Evolutionary conservation across 2,113 vertebrate genomes (phyloP), one percentile per base, ranked within the genome.

Genomic region (Rattus rattus): DNA sequence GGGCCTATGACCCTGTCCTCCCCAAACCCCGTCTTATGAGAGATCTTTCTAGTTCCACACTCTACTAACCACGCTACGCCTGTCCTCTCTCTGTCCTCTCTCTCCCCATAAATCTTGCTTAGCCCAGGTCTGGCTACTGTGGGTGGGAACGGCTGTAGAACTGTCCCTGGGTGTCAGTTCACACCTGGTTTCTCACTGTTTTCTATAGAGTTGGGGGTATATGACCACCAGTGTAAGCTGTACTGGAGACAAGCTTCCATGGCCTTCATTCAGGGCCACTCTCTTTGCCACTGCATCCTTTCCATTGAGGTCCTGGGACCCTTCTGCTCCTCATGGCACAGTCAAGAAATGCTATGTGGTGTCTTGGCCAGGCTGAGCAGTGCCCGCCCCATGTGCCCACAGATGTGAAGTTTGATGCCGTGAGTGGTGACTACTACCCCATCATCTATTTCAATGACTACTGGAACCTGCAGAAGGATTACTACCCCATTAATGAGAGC

Each of bases 381-480:
- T 14, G 24, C 7, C 87, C 5, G 0, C 14, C 30, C 69, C 4
- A 0, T 26, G 1, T 5, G 4, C 47, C 77, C 24, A 9, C 97
- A 99, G 99, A 99, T 59, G 99, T 99, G 79, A 99, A 99, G 97
- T 99, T 99, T 2, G 99, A 99, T 0, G 99, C 99, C 0, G 99
- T 99, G 84, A 99, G 99, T 0, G 99, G 99, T 0, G 99, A 99
- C 91, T 99, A 99, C 97, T 99, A 99, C 97, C 99, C 99, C 70
- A 99, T 99, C 61, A 98, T 99, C 19, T 99, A 99, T 98, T 99
- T 99, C 98, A 99, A 99, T 0, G 99, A 99, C 95, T 99, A 99
- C 99, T 99, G 99, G 99, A 99, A 99, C 98, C 99, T 99, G 92
- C 99, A 99, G 98, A 99, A 99, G 97, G 99, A 99, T 17, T 99